phyloP scores from a whole-genome alignment of 2,113 vertebrate species.

The Lagopus muta region DNA sequence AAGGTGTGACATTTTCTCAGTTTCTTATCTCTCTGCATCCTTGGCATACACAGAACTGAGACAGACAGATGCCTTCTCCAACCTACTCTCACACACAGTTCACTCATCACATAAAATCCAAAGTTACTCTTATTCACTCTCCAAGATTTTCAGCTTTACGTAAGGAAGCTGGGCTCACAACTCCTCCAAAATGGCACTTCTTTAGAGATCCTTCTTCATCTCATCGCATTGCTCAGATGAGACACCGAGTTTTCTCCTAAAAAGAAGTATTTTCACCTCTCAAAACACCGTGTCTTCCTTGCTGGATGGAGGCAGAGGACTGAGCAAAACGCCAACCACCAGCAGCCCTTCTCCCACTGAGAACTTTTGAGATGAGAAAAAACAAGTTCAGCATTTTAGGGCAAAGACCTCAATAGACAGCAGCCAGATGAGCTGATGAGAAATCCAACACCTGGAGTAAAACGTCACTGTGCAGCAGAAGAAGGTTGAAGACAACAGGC shows the following conservation, averaged over 20 bases:
- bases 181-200: neutral
- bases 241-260: neutral
- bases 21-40: slow-evolving; percentile 28
- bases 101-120: neutral
- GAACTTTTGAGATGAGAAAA: neutral
- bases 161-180: slow-evolving; percentile 13
- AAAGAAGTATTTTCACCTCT: neutral
- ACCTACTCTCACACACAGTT: slow-evolving; percentile 31
- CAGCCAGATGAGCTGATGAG: neutral
- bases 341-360: neutral
- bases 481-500: neutral
- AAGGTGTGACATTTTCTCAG: slow-evolving; percentile 34
- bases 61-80: slow-evolving; percentile 36
- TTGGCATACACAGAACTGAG: slow-evolving; percentile 7
- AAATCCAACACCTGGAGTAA: neutral
- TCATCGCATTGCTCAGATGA: neutral
- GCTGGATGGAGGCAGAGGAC: neutral
- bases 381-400: neutral
- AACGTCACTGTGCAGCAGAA: neutral
- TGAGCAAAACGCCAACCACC: neutral
- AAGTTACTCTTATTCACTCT: slow-evolving; percentile 6
- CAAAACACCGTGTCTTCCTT: fast-evolving
- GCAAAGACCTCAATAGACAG: neutral
- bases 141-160: neutral
- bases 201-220: neutral